Evolutionary conservation across 2,797 vertebrate genomes (phyloP).

Genomic region (Mus caroli): DNA sequence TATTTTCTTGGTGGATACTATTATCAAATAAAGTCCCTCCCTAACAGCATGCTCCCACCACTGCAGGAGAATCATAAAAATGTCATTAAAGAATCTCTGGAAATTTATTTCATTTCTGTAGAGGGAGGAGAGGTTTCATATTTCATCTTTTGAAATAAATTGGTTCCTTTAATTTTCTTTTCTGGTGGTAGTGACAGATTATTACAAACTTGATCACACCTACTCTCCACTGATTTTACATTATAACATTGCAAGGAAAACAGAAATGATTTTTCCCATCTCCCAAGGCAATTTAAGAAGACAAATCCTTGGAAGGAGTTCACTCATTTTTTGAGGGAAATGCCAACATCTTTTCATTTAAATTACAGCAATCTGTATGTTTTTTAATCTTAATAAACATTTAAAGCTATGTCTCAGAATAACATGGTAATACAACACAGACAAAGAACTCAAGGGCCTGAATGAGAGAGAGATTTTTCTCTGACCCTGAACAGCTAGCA

Average conservation of each 20-base stretch:
- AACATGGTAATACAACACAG: constrained; percentile 38
- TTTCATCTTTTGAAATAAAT: constrained; percentile 73
- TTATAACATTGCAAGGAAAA: constrained; percentile 46
- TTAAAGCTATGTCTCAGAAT: constrained; percentile 39
- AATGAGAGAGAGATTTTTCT: neutral
- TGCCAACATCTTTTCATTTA: constrained; percentile 62
- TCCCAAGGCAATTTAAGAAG: constrained; percentile 38
- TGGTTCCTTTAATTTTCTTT: constrained; percentile 69
- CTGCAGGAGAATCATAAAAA: constrained; percentile 20
- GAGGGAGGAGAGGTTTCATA: neutral
- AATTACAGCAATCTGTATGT: constrained; percentile 30
- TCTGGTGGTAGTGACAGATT: constrained; percentile 47
- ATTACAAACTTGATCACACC: constrained; percentile 68
- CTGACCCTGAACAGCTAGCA: neutral
- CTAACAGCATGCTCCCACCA: neutral
- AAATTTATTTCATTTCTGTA: constrained; percentile 34
- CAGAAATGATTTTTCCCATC: neutral
- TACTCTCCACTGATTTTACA: constrained; percentile 57
- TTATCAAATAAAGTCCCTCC: constrained; percentile 16
- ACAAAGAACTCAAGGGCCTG: neutral
- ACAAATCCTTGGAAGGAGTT: constrained; percentile 57
- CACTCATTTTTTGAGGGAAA: constrained; percentile 57
- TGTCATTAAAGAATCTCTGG: constrained; percentile 21
- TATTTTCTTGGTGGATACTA: neutral
- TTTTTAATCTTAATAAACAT: constrained; percentile 72